Evolutionary conservation across 2,888 invertebrate species (phyloP).

Genomic region (Lordiphosa fenestrarum): DNA sequence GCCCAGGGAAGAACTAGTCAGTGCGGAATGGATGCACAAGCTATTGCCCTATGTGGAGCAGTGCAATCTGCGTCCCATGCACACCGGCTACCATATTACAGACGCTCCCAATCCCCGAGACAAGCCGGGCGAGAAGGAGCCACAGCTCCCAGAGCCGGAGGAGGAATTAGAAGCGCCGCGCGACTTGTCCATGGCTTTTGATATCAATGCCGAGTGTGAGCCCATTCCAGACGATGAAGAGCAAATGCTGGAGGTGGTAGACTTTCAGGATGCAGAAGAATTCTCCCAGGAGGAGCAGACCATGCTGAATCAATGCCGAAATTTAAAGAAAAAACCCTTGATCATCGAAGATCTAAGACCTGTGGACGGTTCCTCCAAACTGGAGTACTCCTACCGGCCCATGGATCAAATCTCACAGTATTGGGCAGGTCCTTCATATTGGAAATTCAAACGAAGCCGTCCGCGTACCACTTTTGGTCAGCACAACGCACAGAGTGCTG

Average conservation of each 20-base stretch:
- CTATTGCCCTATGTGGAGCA: conserved; percentile 53
- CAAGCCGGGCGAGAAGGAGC: conserved; percentile 29
- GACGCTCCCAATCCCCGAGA: conserved; percentile 73
- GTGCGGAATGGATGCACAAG: conserved; percentile 56
- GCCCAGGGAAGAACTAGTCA: conserved; percentile 25
- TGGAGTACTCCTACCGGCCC: conserved; percentile 88
- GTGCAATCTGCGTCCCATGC: conserved; percentile 69
- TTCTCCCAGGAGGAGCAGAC: conserved; percentile 78
- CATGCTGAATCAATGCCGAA: conserved; percentile 77
- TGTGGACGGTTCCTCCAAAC: conserved; percentile 80
- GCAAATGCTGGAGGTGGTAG: conserved; percentile 77
- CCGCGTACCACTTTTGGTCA: conserved; percentile 52
- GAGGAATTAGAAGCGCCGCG: conserved; percentile 73
- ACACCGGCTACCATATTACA: conserved; percentile 76
- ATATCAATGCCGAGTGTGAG: conserved; percentile 84
- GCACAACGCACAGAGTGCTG: conserved; percentile 16
- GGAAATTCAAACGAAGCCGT: conserved; percentile 85
- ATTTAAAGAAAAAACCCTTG: conserved; percentile 77
- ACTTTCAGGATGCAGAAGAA: conserved; percentile 80
- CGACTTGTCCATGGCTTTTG: conserved; percentile 84
- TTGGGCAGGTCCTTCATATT: conserved; percentile 93
- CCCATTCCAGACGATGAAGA: conserved; percentile 81
- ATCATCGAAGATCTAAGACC: conserved; percentile 83
- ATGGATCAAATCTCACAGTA: conserved; percentile 81
- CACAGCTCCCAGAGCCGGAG: conserved; percentile 47